These are phyloP conservation scores for Hestina assimilis DNA, from an alignment of 1,140 invertebrate genomes.

Conservation along the genomic window DNA sequence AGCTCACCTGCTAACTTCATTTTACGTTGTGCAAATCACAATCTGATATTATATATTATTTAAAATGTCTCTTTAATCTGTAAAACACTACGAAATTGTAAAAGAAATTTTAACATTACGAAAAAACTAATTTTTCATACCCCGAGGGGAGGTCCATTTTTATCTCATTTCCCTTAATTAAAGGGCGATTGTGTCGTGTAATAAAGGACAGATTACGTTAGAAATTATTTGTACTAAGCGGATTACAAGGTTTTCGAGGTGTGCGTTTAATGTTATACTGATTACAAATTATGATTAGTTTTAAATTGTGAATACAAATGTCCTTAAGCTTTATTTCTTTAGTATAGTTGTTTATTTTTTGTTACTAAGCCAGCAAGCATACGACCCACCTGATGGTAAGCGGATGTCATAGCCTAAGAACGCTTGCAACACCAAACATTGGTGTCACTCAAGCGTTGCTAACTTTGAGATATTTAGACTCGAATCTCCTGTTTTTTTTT, in stretches of 20 bases:
- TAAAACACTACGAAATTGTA: neutral
- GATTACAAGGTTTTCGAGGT: constrained; percentile 32
- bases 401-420: too few relatives aligned
- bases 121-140: neutral
- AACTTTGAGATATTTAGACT: too few relatives aligned
- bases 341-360: too few relatives aligned
- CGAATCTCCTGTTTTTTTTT: too few relatives aligned
- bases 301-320: neutral
- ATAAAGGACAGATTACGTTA: constrained; percentile 39
- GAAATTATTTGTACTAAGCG: constrained; percentile 38
- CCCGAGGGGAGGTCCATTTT: constrained; percentile 23
- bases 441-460: too few relatives aligned
- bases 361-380: too few relatives aligned
- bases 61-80: neutral
- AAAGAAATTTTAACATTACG: neutral
- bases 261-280: constrained; percentile 18
- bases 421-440: too few relatives aligned
- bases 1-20: too few relatives aligned
- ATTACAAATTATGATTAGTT: constrained; percentile 4
- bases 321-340: too few relatives aligned
- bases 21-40: too few relatives aligned
- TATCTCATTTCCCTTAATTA: constrained; percentile 41
- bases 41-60: neutral
- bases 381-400: too few relatives aligned
- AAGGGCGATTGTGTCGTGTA: constrained; percentile 31